Evolutionary conservation across 1,140 invertebrate genomes (phyloP).

Genomic region (Drosophila nasuta): DNA sequence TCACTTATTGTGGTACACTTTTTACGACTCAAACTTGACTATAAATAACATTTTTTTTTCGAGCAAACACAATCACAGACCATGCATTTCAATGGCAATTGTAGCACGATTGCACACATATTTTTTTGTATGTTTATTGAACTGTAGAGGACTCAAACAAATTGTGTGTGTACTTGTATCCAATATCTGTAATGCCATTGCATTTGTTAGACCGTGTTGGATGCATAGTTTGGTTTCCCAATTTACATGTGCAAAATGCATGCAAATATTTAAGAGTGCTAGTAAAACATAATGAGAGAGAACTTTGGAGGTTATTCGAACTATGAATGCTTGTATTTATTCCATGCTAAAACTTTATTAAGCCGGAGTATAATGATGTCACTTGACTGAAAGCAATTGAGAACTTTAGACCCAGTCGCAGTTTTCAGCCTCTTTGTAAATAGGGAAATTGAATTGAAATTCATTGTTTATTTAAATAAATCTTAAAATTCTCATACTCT

Average conservation of each 20-base stretch:
- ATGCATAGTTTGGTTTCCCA: conserved; percentile 9
- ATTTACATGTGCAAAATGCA: conserved; percentile 50
- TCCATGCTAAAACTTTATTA: neutral
- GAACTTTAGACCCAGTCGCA: neutral
- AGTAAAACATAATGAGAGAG: conserved; percentile 27
- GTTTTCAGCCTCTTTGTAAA: neutral
- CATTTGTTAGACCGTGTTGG: neutral
- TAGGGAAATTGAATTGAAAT: neutral
- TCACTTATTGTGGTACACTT: conserved; percentile 10
- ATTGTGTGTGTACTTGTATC: neutral
- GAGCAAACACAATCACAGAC: conserved; percentile 1
- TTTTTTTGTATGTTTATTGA: neutral
- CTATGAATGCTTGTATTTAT: conserved; percentile 5
- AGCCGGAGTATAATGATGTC: conserved; percentile 9
- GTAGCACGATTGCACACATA: conserved; percentile 12
- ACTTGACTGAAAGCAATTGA: neutral
- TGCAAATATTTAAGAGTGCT: conserved; percentile 9
- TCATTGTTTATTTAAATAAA: neutral
- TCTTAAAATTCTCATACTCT: neutral
- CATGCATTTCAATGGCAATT: conserved; percentile 17
- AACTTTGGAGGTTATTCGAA: conserved; percentile 6
- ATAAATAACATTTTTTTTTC: conserved; percentile 31
- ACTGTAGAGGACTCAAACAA: neutral
- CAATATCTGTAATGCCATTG: conserved; percentile 6
- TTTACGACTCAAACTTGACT: neutral